These are phyloP conservation scores for Ornithorhynchus anatinus DNA, from an alignment of 2,113 vertebrate species.

Conservation along the genomic window DNA sequence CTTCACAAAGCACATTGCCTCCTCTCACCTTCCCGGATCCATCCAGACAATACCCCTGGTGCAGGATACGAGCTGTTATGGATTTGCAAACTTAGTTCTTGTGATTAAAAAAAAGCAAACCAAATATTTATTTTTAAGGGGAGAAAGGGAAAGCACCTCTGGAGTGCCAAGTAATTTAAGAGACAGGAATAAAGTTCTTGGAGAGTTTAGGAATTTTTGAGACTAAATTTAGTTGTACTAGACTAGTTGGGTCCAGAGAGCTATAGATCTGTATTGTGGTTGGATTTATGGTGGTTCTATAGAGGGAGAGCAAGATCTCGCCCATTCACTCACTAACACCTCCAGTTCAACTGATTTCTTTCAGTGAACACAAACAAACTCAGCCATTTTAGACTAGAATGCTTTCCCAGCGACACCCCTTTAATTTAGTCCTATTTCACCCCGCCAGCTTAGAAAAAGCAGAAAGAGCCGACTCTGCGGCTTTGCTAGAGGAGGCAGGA, in stretches of 20 bases:
- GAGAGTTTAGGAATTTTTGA: not conserved
- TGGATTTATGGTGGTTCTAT: not conserved
- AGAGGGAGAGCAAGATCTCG: no score
- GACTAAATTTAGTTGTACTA: not conserved
- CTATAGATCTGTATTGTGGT: not conserved
- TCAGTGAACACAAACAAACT: not conserved
- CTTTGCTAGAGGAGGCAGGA: conserved; percentile 13
- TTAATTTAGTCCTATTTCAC: not conserved
- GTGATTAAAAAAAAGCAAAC: conserved; percentile 12
- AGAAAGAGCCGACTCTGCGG: not conserved
- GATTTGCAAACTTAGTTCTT: not conserved
- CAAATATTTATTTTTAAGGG: not conserved
- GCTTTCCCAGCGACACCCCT: not conserved
- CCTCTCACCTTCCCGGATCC: not conserved
- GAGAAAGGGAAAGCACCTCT: not conserved
- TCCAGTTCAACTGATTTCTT: not conserved
- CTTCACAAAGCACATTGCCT: not conserved
- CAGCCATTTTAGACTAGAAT: not conserved
- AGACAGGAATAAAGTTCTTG: conserved; percentile 1
- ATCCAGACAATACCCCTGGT: not conserved
- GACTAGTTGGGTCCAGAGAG: not conserved
- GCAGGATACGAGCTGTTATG: not conserved
- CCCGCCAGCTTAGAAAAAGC: conserved; percentile 20
- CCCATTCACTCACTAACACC: not conserved
- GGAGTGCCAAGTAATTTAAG: not conserved